Evolutionary conservation across 1,140 invertebrate species (phyloP).

Genomic region (Liolophura sinensis): DNA sequence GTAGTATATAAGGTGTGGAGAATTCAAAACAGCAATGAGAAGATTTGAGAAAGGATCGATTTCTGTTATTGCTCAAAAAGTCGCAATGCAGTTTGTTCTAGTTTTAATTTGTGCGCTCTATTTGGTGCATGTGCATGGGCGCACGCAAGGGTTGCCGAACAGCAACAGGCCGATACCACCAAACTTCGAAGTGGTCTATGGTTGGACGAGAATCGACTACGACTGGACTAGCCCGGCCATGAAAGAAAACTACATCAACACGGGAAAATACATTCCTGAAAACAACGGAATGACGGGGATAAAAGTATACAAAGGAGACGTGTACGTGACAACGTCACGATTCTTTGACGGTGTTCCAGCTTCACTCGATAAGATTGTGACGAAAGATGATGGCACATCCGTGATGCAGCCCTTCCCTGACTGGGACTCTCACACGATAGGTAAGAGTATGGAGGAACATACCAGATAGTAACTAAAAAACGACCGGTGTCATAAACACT

Average conservation of each 20-base stretch:
- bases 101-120: no score
- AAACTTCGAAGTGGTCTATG: slow-evolving; percentile 6
- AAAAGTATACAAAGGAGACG: slow-evolving; percentile 29
- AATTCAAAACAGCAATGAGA: no score
- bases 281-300: slow-evolving; percentile 25
- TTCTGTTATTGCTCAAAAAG: no score
- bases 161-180: no score
- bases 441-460: no score
- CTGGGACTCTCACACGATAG: slow-evolving; percentile 28
- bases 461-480: no score
- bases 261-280: slow-evolving; percentile 11
- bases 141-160: no score
- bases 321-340: slow-evolving; percentile 36
- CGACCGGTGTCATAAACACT: no score
- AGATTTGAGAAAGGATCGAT: no score
- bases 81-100: no score
- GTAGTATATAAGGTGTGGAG: no score
- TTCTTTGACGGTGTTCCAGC: slow-evolving; percentile 3
- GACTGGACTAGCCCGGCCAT: slow-evolving; percentile 12
- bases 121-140: no score
- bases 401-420: slow-evolving; percentile 26
- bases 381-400: neutral
- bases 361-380: slow-evolving; percentile 21
- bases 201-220: slow-evolving; percentile 16
- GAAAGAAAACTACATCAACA: slow-evolving; percentile 4